Percentiles rank a stretch among this genome's conserved stretches.
Evolutionary conservation across 2,113 vertebrate genomes (phyloP).

Genomic region (Sebastes schlegelii): DNA sequence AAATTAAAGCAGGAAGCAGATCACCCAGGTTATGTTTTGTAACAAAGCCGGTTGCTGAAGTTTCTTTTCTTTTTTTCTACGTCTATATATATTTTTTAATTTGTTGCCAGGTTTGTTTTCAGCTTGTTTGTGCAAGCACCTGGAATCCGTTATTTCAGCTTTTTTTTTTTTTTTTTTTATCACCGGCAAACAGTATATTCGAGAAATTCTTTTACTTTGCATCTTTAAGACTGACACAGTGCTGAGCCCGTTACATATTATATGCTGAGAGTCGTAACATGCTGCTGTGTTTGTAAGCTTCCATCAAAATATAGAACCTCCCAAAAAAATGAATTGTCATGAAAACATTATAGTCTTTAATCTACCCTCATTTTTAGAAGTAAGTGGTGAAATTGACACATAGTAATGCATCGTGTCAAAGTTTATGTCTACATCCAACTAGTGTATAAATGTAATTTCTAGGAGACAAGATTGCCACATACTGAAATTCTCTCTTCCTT

Average conservation of each 20-base stretch:
- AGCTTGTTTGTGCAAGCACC: conserved; percentile 8
- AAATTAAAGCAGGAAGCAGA: conserved; percentile 23
- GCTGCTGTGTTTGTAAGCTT: conserved; percentile 19
- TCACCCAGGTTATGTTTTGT: conserved; percentile 13
- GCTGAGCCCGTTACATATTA: conserved; percentile 45
- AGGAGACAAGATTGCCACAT: neutral
- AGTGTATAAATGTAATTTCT: neutral
- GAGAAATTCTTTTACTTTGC: conserved; percentile 37
- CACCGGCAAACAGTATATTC: neutral
- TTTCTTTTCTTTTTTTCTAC: neutral
- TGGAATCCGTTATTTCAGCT: conserved; percentile 14
- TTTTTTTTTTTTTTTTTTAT: neutral
- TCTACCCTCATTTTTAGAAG: neutral
- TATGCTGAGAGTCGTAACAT: conserved; percentile 32
- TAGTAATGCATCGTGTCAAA: neutral
- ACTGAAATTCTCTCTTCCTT: too few relatives aligned
- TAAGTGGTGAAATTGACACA: neutral
- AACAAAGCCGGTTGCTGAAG: neutral
- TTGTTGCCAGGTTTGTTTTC: conserved; percentile 14
- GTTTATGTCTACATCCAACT: neutral
- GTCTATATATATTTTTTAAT: neutral
- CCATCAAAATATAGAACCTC: neutral
- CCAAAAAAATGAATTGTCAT: neutral
- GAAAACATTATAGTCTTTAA: neutral
- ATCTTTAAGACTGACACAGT: conserved; percentile 52